Evolutionary conservation across 1,140 invertebrate genomes (phyloP).

Genomic region (Uloborus diversus): DNA sequence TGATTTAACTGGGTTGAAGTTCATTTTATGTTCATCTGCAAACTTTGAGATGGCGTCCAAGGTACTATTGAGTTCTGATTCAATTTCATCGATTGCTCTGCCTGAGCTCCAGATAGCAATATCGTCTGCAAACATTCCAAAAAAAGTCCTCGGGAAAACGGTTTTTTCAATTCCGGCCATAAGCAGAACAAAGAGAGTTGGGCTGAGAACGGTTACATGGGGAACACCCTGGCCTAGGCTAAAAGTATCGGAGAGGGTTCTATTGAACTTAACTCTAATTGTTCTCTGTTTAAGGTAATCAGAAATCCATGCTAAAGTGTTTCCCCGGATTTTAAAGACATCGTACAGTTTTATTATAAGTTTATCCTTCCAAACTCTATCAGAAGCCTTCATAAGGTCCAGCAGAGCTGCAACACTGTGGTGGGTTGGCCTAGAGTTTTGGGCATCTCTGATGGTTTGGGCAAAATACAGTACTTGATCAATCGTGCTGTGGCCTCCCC

Average conservation of each 20-base stretch:
- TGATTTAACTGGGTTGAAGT: too few species aligned
- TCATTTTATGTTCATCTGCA: too few species aligned
- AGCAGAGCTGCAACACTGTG: background rate
- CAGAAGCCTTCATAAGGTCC: background rate
- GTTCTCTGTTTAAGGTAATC: background rate
- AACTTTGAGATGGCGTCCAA: too few species aligned
- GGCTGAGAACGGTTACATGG: background rate
- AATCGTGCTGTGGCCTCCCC: background rate
- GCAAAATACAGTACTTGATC: background rate
- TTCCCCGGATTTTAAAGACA: background rate
- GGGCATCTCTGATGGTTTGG: background rate
- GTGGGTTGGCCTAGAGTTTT: background rate
- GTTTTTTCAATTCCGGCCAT: background rate
- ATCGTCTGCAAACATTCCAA: conserved; percentile 1
- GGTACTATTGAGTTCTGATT: background rate
- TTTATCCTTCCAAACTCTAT: background rate
- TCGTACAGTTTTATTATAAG: background rate
- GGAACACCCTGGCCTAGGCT: background rate
- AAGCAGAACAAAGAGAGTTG: background rate
- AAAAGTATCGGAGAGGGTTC: background rate
- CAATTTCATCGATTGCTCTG: background rate
- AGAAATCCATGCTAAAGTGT: too few species aligned
- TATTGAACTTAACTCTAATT: background rate
- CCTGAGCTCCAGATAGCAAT: conserved; percentile 8
- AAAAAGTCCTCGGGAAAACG: background rate